A percentile compares a stretch with the other conserved stretches of the same genome.
Conservation (phyloP, 2,888 invertebrate genomes). For the Oscheius sp. region DNA sequence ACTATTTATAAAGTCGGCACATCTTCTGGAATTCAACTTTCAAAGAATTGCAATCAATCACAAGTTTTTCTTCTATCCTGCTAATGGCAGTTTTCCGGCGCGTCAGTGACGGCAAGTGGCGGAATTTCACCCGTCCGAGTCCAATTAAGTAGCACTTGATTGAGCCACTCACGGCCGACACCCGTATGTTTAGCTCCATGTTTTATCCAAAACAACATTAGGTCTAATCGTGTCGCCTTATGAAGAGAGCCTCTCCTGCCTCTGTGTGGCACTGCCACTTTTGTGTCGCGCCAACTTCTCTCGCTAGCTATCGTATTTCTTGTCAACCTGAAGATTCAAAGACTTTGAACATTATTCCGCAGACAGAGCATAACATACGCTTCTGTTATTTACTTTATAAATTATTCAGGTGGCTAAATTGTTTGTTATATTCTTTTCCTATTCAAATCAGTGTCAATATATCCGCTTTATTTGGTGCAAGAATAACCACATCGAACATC, state of each 20-base stretch:
- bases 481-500: too few species aligned
- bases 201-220: neutral
- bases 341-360: neutral
- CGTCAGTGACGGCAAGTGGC: conserved; percentile 27
- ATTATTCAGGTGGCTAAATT: neutral
- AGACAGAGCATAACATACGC: neutral
- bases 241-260: neutral
- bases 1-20: too few species aligned
- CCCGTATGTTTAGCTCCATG: conserved; percentile 15
- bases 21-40: too few species aligned
- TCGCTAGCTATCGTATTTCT: conserved; percentile 8
- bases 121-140: conserved; percentile 31
- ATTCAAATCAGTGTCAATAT: too few species aligned
- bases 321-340: conserved; percentile 1
- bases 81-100: conserved; percentile 28
- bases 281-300: conserved; percentile 22
- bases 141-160: conserved; percentile 31
- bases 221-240: neutral
- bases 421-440: neutral
- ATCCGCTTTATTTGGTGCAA: too few species aligned
- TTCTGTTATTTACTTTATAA: neutral
- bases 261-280: conserved; percentile 14
- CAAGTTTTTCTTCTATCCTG: neutral
- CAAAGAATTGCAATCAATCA: neutral
- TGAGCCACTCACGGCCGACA: conserved; percentile 30